These are phyloP conservation scores for Hyperoplus immaculatus DNA, from an alignment of 2,797 vertebrate genomes.

Conservation along the genomic window DNA sequence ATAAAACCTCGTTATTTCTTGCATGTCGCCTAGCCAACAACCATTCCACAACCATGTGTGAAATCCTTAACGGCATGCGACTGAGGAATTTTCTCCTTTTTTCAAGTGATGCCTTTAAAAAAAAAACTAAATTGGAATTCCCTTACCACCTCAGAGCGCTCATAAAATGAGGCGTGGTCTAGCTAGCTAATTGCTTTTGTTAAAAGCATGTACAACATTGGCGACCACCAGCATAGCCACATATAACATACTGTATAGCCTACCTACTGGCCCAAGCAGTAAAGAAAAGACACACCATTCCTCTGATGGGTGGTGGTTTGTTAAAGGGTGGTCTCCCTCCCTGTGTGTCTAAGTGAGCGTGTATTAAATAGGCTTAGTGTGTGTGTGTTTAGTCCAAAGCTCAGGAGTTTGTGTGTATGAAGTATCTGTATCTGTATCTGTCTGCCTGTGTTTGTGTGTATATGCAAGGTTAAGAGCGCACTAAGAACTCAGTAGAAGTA, in stretches of 20 bases:
- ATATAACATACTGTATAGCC: not conserved
- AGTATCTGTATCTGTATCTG: conserved; percentile 17
- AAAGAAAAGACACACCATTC: conserved; percentile 60
- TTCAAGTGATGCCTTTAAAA: conserved; percentile 27
- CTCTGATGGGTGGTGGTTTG: conserved; percentile 70
- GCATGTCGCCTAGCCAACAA: not conserved
- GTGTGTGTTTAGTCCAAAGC: conserved; percentile 18
- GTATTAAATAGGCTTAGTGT: conserved; percentile 37
- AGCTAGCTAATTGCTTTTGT: conserved; percentile 32
- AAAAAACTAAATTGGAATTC: conserved; percentile 43
- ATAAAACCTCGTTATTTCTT: conserved; percentile 8
- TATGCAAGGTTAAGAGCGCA: conserved; percentile 4
- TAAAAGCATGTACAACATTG: not conserved
- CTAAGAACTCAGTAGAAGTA: conserved; percentile 33
- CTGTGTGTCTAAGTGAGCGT: conserved; percentile 12
- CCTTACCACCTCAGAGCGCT: conserved; percentile 42
- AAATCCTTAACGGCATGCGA: conserved; percentile 27
- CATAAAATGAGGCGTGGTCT: conserved; percentile 26
- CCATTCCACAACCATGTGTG: conserved; percentile 43
- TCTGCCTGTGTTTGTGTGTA: conserved; percentile 51
- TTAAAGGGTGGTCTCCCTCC: conserved; percentile 67
- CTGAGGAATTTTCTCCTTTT: conserved; percentile 20
- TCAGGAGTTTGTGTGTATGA: conserved; percentile 25
- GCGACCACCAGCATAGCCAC: not conserved
- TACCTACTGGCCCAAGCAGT: conserved; percentile 2